Evolutionary conservation across 2,797 vertebrate species (phyloP).

Genomic region (Oreonectes daqikongensis): DNA sequence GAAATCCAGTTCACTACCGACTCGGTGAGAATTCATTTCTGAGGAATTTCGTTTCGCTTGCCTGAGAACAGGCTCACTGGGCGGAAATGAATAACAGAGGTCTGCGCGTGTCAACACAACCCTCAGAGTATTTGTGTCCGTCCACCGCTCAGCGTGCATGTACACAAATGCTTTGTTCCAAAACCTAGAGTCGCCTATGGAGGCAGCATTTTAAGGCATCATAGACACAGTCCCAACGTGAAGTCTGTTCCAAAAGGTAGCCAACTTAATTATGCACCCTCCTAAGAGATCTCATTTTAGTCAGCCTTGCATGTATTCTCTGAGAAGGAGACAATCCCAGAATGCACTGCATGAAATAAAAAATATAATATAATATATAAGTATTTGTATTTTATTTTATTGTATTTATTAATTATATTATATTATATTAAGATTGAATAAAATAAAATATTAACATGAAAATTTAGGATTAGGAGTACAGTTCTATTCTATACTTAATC

Average conservation of each 20-base stretch:
- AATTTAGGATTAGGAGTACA: no score
- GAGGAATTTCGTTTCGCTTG: slow-evolving; percentile 48
- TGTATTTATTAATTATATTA: no score
- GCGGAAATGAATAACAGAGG: slow-evolving; percentile 47
- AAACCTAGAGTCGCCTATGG: slow-evolving; percentile 1
- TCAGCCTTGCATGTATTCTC: background rate
- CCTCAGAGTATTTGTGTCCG: slow-evolving; percentile 33
- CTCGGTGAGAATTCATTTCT: slow-evolving; percentile 52
- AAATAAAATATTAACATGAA: no score
- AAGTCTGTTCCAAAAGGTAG: background rate
- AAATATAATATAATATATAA: no score
- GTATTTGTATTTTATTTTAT: no score
- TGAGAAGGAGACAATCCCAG: background rate
- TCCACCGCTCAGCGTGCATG: slow-evolving; percentile 8
- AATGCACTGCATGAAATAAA: background rate
- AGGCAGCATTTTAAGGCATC: slow-evolving; percentile 9
- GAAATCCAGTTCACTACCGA: slow-evolving; percentile 48
- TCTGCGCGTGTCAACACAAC: slow-evolving; percentile 53
- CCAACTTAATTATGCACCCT: background rate
- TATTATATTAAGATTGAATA: no score
- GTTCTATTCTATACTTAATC: no score
- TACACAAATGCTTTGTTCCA: slow-evolving; percentile 19
- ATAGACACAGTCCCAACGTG: background rate
- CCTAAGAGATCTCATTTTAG: background rate
- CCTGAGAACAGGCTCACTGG: slow-evolving; percentile 49